Evolutionary conservation across 2,113 vertebrate species (phyloP), one percentile per base, ranked within the genome.

Genomic region (Scolopax mira): DNA sequence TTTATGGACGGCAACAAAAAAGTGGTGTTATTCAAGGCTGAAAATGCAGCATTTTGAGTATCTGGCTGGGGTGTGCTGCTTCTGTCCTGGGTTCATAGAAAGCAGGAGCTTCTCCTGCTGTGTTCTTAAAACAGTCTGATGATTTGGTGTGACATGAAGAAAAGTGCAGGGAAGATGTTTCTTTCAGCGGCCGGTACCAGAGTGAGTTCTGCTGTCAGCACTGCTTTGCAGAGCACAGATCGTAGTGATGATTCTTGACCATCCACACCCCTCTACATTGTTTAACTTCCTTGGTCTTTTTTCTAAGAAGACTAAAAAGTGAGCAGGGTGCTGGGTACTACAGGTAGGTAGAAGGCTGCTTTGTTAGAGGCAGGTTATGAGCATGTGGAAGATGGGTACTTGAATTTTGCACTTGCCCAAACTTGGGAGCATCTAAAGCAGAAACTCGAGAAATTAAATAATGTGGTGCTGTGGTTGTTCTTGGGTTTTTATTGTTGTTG

Each of bases 191-290:
- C n/a, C 15, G 1, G 1, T 27, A 4, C 30, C 37, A 12, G 3
- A 4, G 13, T n/a, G 46, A 24, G 21, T 51, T 21, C 27, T 6
- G 9, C 33, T 18, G 30, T 19, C 11, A 0, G 2, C 3, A 3
- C 28, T 13, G 2, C 14, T 19, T 28, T 8, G 61, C 6, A 18
- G 60, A 35, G 30, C 72, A 3, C 28, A 54, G 24, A 18, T 35
- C 57, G 6, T 30, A 4, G 9, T 25, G 9, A 15, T 69, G 23
- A 12, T 6, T 14, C 1, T 28, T 19, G 11, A 18, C 9, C 6
- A 49, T 15, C 48, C 48, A 48, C 48, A 48, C 4, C 8, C 7
- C 33, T 35, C 31, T 11, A 0, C 57, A 27, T 60, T 78, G 14
- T n/a, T 39, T 18, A 25, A 42, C 28, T 72, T 55, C 10, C 33